phyloP scores from a whole-genome alignment of 2,888 invertebrate genomes.

The Vesta saturnalis region DNA sequence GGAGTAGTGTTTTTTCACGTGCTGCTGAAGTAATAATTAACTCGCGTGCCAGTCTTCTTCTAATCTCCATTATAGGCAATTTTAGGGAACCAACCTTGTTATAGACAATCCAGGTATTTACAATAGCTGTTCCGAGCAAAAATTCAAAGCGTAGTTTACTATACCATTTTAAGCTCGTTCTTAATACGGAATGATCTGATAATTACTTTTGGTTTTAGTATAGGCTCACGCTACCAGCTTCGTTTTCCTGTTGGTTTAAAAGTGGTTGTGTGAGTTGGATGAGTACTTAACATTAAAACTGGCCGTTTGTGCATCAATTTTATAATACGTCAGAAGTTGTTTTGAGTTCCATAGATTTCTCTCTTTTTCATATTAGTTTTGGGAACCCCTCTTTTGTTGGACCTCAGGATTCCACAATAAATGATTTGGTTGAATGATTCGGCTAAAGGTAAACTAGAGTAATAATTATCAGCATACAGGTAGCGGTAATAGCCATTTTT shows the following conservation, averaged over 20 bases:
- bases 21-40: not conserved
- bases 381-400: not conserved
- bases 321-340: not conserved
- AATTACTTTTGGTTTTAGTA: not conserved
- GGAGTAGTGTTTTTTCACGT: constrained; percentile 8
- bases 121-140: no score
- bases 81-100: no score
- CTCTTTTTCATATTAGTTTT: not conserved
- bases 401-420: constrained; percentile 4
- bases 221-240: constrained; percentile 8
- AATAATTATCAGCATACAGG: no score
- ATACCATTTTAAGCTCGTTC: constrained; percentile 1
- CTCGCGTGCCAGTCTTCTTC: no score
- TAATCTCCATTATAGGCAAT: no score
- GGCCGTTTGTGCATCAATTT: not conserved
- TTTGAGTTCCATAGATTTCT: not conserved
- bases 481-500: no score
- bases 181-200: not conserved
- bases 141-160: not conserved
- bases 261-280: not conserved
- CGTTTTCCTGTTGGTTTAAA: constrained; percentile 7
- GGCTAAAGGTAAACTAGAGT: no score
- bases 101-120: no score
- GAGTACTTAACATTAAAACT: no score
- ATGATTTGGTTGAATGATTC: not conserved